These are phyloP conservation scores for Pangasianodon gigas DNA, from an alignment of 2,113 vertebrate species.

Conservation along the genomic window DNA sequence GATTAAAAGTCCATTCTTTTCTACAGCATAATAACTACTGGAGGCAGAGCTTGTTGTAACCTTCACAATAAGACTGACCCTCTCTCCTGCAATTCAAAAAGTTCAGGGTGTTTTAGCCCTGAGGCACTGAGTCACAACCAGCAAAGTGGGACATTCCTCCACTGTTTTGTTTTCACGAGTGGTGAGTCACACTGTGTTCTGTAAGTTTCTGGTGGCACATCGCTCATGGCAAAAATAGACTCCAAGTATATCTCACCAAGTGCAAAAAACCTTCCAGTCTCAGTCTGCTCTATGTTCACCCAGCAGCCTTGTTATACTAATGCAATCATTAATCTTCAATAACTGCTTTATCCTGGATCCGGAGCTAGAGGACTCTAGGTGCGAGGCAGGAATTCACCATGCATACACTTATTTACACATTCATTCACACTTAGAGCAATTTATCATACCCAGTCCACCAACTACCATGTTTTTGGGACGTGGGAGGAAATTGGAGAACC, in stretches of 20 bases:
- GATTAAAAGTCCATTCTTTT: neutral
- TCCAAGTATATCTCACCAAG: neutral
- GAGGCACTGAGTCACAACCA: neutral
- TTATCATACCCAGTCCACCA: neutral
- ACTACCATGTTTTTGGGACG: neutral
- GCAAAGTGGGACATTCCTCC: constrained; percentile 7
- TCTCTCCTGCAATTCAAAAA: neutral
- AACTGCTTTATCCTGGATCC: neutral
- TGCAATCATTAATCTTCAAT: neutral
- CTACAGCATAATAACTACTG: neutral
- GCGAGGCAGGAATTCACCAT: neutral
- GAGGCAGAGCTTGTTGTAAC: neutral
- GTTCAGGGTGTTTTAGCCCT: neutral
- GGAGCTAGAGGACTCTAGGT: neutral
- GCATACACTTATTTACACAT: neutral
- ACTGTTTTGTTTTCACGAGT: neutral
- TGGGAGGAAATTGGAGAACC: neutral
- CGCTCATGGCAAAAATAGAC: constrained; percentile 4
- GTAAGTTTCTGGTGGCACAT: neutral
- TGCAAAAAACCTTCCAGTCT: neutral
- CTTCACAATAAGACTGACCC: neutral
- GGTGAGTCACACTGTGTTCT: neutral
- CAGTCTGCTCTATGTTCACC: neutral
- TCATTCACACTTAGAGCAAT: neutral
- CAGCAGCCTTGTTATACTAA: neutral